Evolutionary conservation across 2,888 invertebrate species (phyloP), one percentile per base, ranked within the genome.

Genomic region (Cinara cedri): DNA sequence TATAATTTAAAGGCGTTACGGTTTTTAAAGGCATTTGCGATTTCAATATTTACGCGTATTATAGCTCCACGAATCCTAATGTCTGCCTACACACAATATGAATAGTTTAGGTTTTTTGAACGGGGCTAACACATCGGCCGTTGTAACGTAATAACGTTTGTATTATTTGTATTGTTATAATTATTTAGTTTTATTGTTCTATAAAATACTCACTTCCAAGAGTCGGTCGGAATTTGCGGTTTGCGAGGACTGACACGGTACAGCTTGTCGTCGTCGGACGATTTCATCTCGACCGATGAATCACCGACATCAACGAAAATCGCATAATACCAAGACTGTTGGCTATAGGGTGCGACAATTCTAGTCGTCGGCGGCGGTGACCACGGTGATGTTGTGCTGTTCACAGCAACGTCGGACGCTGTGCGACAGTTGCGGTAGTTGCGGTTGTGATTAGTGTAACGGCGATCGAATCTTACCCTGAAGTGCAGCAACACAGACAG

Each of bases 231-330:
- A 68, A 78, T 68, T 26, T 68, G 68, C 57, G 68, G 57, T 68
- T 60, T 34, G 21, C 46, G 66, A 68, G 66, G 76, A 68, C 60
- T 60, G 66, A 66, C 76, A 68, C 76, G 34, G 60, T 62, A n/a
- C 57, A 66, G 26, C 55, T 68, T 78, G 76, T 78, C 68, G 65
- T 78, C 76, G 68, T 78, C 68, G 57, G 68, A 78, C 76, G 76
- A 78, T 68, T 78, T 78, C 76, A 78, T 78, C 76, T 78, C 76
- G 76, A 78, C 68, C 76, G 76, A 78, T 78, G 76, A 78, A 66
- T 60, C 76, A 68, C 66, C 60, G 68, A 57, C 60, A 14, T 19
- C 55, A 16, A 68, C 68, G 76, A 44, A 68, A 78, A 66, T 78
- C 76, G 57, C 76, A 78, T 78, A 78, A 78, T 78, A 68, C 68